Conservation (phyloP, 2,797 vertebrate genomes). For the Melanotaenia nigrans region DNA sequence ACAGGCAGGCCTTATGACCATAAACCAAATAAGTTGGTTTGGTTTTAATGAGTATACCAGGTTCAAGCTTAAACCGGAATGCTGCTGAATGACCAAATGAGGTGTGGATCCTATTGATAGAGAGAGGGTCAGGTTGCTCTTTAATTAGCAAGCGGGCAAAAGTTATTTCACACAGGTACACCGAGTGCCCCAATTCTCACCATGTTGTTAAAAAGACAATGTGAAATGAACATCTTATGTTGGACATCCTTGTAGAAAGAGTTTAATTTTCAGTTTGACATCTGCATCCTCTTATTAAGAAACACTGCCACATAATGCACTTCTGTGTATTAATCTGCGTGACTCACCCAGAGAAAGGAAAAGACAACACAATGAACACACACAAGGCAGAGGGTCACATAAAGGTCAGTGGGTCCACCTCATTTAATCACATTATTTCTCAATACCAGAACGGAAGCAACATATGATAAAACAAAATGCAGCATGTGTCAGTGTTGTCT, state of each 20-base stretch:
- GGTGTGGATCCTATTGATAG: constrained; percentile 62
- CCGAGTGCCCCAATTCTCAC: constrained; percentile 10
- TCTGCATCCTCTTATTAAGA: not conserved
- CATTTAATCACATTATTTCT: not conserved
- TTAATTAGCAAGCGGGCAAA: constrained; percentile 65
- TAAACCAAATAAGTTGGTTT: constrained; percentile 62
- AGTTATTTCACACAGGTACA: constrained; percentile 42
- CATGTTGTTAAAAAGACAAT: constrained; percentile 20
- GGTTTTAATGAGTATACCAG: constrained; percentile 72
- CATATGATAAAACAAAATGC: constrained; percentile 3
- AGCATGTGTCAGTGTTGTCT: not conserved
- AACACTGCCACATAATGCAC: not conserved
- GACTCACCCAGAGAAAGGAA: too few species aligned
- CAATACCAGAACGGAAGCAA: not conserved
- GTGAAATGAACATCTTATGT: not conserved
- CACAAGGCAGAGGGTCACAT: too few species aligned
- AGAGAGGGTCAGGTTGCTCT: constrained; percentile 66
- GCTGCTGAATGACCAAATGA: constrained; percentile 73
- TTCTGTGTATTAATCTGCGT: not conserved
- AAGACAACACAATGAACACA: too few species aligned
- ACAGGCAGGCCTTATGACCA: constrained; percentile 38
- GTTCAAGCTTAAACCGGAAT: constrained; percentile 68
- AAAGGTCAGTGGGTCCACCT: too few species aligned
- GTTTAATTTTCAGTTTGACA: not conserved
- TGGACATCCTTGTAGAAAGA: not conserved